Conservation (phyloP, 2,888 invertebrate genomes). For the Drosophila nr. medialis region DNA sequence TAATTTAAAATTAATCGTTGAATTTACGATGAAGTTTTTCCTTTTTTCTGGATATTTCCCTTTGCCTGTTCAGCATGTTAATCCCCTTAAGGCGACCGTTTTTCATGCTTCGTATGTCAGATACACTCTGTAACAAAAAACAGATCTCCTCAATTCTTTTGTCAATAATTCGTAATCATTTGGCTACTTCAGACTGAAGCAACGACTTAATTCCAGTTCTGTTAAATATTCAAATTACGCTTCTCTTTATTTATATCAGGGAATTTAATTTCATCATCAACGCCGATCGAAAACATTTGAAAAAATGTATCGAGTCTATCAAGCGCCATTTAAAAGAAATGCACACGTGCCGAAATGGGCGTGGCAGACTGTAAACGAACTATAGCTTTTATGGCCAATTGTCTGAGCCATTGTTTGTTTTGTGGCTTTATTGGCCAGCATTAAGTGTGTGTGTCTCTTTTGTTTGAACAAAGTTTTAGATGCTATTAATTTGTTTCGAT, state of each 20-base stretch:
- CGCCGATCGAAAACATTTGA: slow-evolving; percentile 21
- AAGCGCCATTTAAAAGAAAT: slow-evolving; percentile 29
- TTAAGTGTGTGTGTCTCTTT: slow-evolving; percentile 46
- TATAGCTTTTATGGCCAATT: slow-evolving; percentile 52
- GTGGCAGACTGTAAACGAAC: slow-evolving; percentile 34
- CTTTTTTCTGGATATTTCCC: slow-evolving; percentile 6
- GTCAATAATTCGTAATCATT: slow-evolving; percentile 50
- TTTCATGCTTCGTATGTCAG: slow-evolving; percentile 50
- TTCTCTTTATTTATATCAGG: slow-evolving; percentile 26
- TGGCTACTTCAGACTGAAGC: slow-evolving; percentile 18
- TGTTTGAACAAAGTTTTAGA: slow-evolving; percentile 42
- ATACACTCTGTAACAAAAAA: slow-evolving; percentile 4
- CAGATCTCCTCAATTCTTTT: slow-evolving; percentile 38
- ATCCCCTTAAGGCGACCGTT: slow-evolving; percentile 54
- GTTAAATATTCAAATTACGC: slow-evolving; percentile 28
- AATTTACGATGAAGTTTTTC: slow-evolving; percentile 44
- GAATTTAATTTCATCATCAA: slow-evolving; percentile 52
- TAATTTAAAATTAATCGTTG: slow-evolving; percentile 29
- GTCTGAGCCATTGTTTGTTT: slow-evolving; percentile 54
- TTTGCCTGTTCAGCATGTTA: slow-evolving; percentile 30
- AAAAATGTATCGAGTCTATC: slow-evolving; percentile 31
- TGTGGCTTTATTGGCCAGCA: slow-evolving; percentile 32
- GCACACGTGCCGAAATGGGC: slow-evolving; percentile 58
- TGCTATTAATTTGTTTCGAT: slow-evolving; percentile 54
- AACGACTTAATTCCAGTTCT: slow-evolving; percentile 10